Conservation (phyloP, 2,113 vertebrate genomes). For the Amphilophus citrinellus region DNA sequence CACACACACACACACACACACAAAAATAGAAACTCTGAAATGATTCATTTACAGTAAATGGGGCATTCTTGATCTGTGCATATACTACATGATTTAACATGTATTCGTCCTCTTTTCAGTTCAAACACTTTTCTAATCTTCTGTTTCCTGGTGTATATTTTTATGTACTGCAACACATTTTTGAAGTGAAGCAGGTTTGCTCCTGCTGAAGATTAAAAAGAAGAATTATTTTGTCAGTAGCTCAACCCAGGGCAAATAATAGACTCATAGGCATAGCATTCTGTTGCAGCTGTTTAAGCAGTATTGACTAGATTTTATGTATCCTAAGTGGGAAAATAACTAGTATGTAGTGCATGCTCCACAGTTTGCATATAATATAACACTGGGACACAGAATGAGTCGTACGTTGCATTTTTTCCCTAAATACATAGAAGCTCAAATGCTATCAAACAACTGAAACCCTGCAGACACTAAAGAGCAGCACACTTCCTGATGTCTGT, state of each 20-base stretch:
- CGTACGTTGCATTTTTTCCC: background rate
- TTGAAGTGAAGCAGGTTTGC: background rate
- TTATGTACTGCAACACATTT: background rate
- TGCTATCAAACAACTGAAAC: background rate
- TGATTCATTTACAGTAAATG: background rate
- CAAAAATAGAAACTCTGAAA: background rate
- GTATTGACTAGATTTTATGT: background rate
- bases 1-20: background rate
- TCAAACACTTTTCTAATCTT: background rate
- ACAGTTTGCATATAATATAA: background rate
- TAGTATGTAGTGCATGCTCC: rapidly evolving
- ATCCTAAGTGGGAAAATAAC: background rate
- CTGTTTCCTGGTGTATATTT: background rate
- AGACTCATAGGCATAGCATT: rapidly evolving
- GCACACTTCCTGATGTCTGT: conserved; percentile 3
- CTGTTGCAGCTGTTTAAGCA: background rate
- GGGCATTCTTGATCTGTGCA: background rate
- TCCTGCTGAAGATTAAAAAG: background rate
- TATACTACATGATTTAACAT: background rate
- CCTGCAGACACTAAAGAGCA: conserved; percentile 3
- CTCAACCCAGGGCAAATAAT: background rate
- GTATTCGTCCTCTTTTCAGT: background rate
- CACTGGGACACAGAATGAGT: background rate
- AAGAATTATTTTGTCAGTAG: background rate
- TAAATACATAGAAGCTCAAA: background rate